Base-by-base conservation (phyloP, 1,140 invertebrate species). In the Euglossa dilemma region DNA sequence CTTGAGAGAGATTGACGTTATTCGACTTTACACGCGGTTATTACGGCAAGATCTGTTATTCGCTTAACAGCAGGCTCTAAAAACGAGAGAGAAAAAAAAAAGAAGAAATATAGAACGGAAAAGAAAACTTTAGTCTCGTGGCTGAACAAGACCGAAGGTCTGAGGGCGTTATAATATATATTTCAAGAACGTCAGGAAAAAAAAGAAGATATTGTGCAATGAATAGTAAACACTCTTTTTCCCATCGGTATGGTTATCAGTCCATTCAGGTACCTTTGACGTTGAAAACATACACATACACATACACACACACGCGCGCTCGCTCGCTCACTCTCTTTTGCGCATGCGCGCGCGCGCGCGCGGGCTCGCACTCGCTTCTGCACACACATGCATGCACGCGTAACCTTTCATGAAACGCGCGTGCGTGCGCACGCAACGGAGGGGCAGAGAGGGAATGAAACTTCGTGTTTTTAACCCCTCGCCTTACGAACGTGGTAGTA, bases 241-340 rank as follows among this genome's bases (percentile, higher is more conserved):
- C 75, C 74, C 87, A 82, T 89, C 87, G 70, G 73, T 88, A 80
- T 85, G 82, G 78, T 90, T 52, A 86, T 92, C 89, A 92, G 90
- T 93, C 90, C 88, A 88, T 89, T 93, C 93, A 93, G 92, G 92
- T 93, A 93, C 93, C 89, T 93, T 93, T 91, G 93, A 94, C 92
- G 91, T 90, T 90, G 87, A 87, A 87, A 80, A 72, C 76, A 77
- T 83, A 56, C 75, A 77, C 61, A 57, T 50, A 57, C 36, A 36
- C 36, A 63, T 63, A 63, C 56, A 67, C 66, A 79, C 66, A 61
- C 36, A 36, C 72, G 72, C 56, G 72, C 72, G 54, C 66, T 36
- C 16, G 61, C 28, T 63, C 70, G 52, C 70, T 52, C 20, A n/a
- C n/a, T n/a, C n/a, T n/a, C n/a, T n/a, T n/a, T n/a, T n/a, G n/a